phyloP scores from a whole-genome alignment of 2,888 invertebrate genomes.

The Netelia fuscicornis region DNA sequence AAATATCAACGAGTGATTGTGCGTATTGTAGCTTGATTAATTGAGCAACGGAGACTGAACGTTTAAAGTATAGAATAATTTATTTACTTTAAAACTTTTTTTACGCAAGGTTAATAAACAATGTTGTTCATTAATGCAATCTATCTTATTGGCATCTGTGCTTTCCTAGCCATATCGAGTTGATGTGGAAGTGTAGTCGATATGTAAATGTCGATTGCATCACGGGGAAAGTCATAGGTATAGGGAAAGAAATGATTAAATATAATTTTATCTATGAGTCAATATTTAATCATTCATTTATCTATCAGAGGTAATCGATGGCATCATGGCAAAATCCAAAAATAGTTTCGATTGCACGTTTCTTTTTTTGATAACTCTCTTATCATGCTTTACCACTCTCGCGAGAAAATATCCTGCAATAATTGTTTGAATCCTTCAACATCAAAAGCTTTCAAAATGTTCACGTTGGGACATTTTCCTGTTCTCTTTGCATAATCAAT shows the following conservation, averaged over 20 bases:
- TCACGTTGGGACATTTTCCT: slow-evolving; percentile 52
- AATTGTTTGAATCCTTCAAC: slow-evolving; percentile 48
- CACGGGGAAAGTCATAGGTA: not conserved
- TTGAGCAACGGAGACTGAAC: slow-evolving; percentile 45
- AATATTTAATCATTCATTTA: not conserved
- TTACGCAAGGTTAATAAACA: slow-evolving; percentile 60
- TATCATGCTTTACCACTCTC: not conserved
- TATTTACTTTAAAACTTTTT: slow-evolving; percentile 57
- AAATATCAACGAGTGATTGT: not conserved
- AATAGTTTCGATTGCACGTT: too few species aligned
- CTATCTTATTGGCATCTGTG: not conserved
- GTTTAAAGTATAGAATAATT: slow-evolving; percentile 55
- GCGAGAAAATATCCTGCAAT: slow-evolving; percentile 42
- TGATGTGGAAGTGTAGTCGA: not conserved
- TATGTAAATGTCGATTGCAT: not conserved
- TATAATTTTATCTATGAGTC: not conserved
- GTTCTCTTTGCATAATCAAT: slow-evolving; percentile 73
- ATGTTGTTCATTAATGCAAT: slow-evolving; percentile 42
- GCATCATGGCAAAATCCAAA: not conserved
- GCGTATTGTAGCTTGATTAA: slow-evolving; percentile 12
- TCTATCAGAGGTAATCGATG: not conserved
- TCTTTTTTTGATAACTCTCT: not conserved
- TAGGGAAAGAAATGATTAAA: not conserved
- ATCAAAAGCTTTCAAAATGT: slow-evolving; percentile 58
- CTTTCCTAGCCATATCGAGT: not conserved